These are phyloP conservation scores for Aporrectodea caliginosa DNA, from an alignment of 1,140 invertebrate species.

Conservation along the genomic window DNA sequence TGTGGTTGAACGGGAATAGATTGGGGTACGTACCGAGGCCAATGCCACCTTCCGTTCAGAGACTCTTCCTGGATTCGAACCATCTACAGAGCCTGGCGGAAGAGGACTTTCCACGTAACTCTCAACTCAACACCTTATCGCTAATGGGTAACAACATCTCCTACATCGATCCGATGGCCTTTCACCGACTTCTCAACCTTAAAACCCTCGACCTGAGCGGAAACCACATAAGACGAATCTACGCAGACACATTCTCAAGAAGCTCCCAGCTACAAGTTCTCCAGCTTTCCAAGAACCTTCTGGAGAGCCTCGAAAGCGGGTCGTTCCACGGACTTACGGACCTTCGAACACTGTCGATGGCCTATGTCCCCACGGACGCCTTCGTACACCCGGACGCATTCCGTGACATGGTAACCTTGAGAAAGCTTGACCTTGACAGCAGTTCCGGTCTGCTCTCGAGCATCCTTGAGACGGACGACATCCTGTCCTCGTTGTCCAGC, in stretches of 20 bases:
- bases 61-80: conserved; percentile 66
- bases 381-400: conserved; percentile 38
- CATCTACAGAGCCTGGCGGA: conserved; percentile 58
- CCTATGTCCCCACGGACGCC: conserved; percentile 62
- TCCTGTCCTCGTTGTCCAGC: conserved; percentile 63
- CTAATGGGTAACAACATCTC: conserved; percentile 39
- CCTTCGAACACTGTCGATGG: conserved; percentile 66
- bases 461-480: conserved; percentile 63
- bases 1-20: conserved; percentile 75
- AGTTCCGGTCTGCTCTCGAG: conserved; percentile 67
- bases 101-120: conserved; percentile 36
- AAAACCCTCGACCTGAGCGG: conserved; percentile 55
- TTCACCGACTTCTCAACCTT: conserved; percentile 48
- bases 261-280: conserved; percentile 58
- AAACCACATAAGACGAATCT: conserved; percentile 50
- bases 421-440: conserved; percentile 64
- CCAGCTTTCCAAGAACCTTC: conserved; percentile 73
- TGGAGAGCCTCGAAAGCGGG: conserved; percentile 64
- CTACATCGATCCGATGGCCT: conserved; percentile 32
- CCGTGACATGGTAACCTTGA: background rate
- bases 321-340: conserved; percentile 65
- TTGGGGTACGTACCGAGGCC: conserved; percentile 66
- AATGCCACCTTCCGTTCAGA: conserved; percentile 63
- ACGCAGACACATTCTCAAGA: conserved; percentile 44
- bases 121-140: conserved; percentile 35